A percentile compares a stretch with the other conserved stretches of the same genome.
These are phyloP conservation scores for Drosophila differens DNA, from an alignment of 2,888 invertebrate genomes.

Conservation along the genomic window DNA sequence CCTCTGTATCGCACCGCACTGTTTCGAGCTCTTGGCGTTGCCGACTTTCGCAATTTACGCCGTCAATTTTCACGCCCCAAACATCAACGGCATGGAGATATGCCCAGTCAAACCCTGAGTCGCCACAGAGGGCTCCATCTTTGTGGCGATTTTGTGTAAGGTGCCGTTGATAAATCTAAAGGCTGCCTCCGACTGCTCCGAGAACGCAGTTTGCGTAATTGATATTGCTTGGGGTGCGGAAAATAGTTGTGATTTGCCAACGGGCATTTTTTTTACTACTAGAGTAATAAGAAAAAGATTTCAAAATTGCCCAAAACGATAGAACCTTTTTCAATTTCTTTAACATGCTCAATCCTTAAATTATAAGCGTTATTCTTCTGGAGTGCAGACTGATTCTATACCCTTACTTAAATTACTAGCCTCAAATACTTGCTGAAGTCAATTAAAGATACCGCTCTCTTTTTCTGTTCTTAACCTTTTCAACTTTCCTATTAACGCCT, in stretches of 20 bases:
- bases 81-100: slow-evolving; percentile 47
- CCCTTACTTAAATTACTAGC: background rate
- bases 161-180: slow-evolving; percentile 59
- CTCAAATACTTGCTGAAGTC: background rate
- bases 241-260: slow-evolving; percentile 33
- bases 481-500: background rate
- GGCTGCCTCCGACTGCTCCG: slow-evolving; percentile 31
- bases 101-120: slow-evolving; percentile 15
- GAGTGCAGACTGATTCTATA: background rate
- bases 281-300: background rate
- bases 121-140: slow-evolving; percentile 2
- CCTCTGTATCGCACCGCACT: background rate
- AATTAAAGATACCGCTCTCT: background rate
- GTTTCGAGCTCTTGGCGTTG: slow-evolving; percentile 9
- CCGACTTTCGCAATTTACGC: slow-evolving; percentile 73
- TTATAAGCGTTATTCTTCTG: background rate
- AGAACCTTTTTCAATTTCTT: background rate
- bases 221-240: slow-evolving; percentile 56
- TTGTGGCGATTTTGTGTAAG: slow-evolving; percentile 37
- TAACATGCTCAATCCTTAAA: background rate
- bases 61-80: slow-evolving; percentile 80
- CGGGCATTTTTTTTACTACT: background rate
- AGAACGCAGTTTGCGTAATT: slow-evolving; percentile 64
- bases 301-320: background rate
- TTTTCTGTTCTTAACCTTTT: background rate